A percentile compares a stretch with the other conserved stretches of the same genome.
These are phyloP conservation scores for Musca domestica DNA, from an alignment of 1,140 invertebrate species.

Conservation along the genomic window DNA sequence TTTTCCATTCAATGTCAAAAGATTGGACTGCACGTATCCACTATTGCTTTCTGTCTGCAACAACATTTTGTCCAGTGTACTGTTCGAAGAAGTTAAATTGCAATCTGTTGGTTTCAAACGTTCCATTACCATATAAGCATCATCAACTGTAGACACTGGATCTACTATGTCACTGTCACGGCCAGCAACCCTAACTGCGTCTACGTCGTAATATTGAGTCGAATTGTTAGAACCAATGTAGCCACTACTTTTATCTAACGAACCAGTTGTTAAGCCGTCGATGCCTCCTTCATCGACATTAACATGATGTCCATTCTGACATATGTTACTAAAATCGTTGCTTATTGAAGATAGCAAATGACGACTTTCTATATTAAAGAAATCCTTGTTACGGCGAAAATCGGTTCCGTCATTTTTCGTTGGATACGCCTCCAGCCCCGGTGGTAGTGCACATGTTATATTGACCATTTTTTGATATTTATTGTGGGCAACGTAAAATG, in stretches of 20 bases:
- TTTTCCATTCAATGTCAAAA: not conserved
- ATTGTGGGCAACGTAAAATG: slow-evolving; percentile 11
- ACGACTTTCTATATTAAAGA: slow-evolving; percentile 3
- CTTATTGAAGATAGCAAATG: slow-evolving; percentile 11
- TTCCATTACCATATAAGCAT: slow-evolving; percentile 23
- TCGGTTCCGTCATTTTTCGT: not conserved
- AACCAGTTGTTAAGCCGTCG: not conserved
- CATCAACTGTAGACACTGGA: not conserved
- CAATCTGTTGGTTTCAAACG: slow-evolving; percentile 3
- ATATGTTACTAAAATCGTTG: not conserved
- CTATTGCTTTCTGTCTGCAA: not conserved
- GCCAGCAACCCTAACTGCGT: not conserved
- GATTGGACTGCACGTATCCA: not conserved
- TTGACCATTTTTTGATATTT: slow-evolving; percentile 21
- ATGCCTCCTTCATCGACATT: not conserved
- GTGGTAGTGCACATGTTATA: slow-evolving; percentile 5
- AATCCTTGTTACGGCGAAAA: slow-evolving; percentile 1
- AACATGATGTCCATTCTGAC: not conserved
- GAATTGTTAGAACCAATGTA: slow-evolving; percentile 5
- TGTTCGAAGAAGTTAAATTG: not conserved
- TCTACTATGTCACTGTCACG: not conserved
- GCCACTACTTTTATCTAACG: slow-evolving; percentile 13
- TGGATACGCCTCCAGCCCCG: slow-evolving; percentile 1
- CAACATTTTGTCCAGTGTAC: not conserved
- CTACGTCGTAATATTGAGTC: not conserved